Conservation (phyloP, 2,797 vertebrate genomes). For the Discoglossus pictus region DNA sequence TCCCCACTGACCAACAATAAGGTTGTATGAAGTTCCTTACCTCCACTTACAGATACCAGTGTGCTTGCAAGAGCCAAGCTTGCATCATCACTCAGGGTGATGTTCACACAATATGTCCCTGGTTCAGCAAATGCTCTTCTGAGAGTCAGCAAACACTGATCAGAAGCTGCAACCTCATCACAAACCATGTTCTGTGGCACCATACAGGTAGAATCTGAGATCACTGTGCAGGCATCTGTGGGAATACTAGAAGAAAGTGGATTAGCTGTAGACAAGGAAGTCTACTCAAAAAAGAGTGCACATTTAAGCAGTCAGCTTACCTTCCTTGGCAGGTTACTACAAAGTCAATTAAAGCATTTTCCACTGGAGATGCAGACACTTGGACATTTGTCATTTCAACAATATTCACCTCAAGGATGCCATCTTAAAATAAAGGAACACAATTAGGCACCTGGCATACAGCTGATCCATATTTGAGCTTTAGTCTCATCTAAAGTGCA, state of each 20-base stretch:
- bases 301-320: slow-evolving; percentile 66
- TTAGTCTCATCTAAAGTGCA: too few relatives aligned
- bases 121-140: slow-evolving; percentile 78
- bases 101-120: slow-evolving; percentile 91
- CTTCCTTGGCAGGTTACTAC: slow-evolving; percentile 84
- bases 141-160: slow-evolving; percentile 77
- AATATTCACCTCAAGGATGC: slow-evolving; percentile 70
- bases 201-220: slow-evolving; percentile 83
- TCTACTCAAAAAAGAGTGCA: slow-evolving; percentile 18
- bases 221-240: slow-evolving; percentile 84
- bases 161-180: slow-evolving; percentile 62
- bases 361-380: slow-evolving; percentile 64
- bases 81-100: slow-evolving; percentile 79
- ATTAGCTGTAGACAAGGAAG: too few relatives aligned
- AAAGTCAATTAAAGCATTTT: slow-evolving; percentile 80
- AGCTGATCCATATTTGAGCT: too few relatives aligned
- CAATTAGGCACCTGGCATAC: too few relatives aligned
- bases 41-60: slow-evolving; percentile 75
- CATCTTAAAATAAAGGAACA: slow-evolving; percentile 69
- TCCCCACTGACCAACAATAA: too few relatives aligned
- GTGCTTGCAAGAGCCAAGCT: slow-evolving; percentile 82
- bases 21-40: too few relatives aligned
- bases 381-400: slow-evolving; percentile 72
- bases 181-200: slow-evolving; percentile 74
- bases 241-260: slow-evolving; percentile 83